A percentile compares a stretch with the other conserved stretches of the same genome.
phyloP scores from a whole-genome alignment of 2,797 vertebrate species.

The Sebastes umbrosus region DNA sequence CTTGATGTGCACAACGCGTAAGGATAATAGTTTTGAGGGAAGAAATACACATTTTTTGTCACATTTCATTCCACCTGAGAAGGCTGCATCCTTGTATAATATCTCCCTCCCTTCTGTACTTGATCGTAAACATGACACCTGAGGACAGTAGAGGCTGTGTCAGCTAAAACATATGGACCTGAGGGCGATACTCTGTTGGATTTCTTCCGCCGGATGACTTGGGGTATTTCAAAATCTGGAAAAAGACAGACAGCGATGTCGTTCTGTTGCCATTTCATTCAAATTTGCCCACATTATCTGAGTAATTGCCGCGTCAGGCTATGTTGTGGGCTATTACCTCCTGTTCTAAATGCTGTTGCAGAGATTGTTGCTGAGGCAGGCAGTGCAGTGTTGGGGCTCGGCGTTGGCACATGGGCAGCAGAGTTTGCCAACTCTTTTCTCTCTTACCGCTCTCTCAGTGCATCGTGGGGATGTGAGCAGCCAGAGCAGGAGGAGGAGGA shows the following conservation, averaged over 20 bases:
- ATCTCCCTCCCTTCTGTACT: constrained; percentile 17
- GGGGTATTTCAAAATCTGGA: constrained; percentile 37
- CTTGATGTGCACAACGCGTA: constrained; percentile 24
- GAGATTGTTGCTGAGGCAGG: constrained; percentile 71
- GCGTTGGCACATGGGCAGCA: constrained; percentile 41
- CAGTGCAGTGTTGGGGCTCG: constrained; percentile 46
- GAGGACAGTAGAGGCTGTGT: constrained; percentile 39
- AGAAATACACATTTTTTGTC: neutral
- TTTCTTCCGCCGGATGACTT: neutral
- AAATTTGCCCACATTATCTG: constrained; percentile 60
- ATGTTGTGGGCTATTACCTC: constrained; percentile 71
- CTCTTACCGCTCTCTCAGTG: constrained; percentile 28
- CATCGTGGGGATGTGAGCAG: constrained; percentile 20
- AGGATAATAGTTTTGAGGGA: constrained; percentile 20
- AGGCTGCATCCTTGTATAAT: constrained; percentile 29
- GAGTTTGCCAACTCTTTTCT: constrained; percentile 51
- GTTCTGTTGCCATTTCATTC: constrained; percentile 40
- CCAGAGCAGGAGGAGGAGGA: constrained; percentile 7
- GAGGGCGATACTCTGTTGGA: constrained; percentile 4
- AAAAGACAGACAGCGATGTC: constrained; percentile 33
- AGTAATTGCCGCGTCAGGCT: constrained; percentile 67
- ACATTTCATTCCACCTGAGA: constrained; percentile 37
- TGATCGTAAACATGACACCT: constrained; percentile 52
- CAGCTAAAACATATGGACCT: constrained; percentile 47
- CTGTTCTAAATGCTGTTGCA: constrained; percentile 63